phyloP scores from a whole-genome alignment of 2,113 vertebrate genomes.

The Genyomyrus donnyi region DNA sequence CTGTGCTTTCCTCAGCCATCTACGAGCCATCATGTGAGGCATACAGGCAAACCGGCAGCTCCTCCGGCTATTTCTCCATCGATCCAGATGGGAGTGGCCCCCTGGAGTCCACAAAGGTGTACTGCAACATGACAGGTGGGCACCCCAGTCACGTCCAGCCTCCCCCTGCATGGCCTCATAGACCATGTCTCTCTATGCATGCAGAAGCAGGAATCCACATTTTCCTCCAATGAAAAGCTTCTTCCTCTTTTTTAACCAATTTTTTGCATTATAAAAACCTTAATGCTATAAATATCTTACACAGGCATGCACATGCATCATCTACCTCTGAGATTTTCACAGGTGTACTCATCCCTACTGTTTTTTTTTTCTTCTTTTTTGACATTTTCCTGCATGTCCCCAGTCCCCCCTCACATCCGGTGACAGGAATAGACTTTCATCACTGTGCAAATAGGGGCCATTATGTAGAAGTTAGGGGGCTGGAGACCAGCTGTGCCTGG shows the following conservation, averaged over 20 bases:
- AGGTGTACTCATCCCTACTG: neutral
- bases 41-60: conserved; percentile 79
- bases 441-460: neutral
- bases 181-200: neutral
- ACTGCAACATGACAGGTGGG: conserved; percentile 94
- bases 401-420: neutral
- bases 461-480: conserved; percentile 2
- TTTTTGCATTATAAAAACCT: neutral
- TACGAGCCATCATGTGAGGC: conserved; percentile 88
- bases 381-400: neutral
- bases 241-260: neutral
- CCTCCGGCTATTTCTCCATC: conserved; percentile 82
- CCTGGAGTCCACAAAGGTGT: conserved; percentile 74
- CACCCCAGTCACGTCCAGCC: neutral
- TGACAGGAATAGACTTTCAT: conserved; percentile 13
- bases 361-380: neutral
- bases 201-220: neutral
- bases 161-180: neutral
- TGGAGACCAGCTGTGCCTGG: neutral
- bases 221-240: neutral
- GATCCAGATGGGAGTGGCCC: conserved; percentile 91
- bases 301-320: neutral
- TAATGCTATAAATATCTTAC: neutral
- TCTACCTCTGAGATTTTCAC: neutral
- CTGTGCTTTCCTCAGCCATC: conserved; percentile 63